These are phyloP conservation scores for Vespertilio murinus DNA, from an alignment of 2,797 vertebrate species.

Conservation along the genomic window DNA sequence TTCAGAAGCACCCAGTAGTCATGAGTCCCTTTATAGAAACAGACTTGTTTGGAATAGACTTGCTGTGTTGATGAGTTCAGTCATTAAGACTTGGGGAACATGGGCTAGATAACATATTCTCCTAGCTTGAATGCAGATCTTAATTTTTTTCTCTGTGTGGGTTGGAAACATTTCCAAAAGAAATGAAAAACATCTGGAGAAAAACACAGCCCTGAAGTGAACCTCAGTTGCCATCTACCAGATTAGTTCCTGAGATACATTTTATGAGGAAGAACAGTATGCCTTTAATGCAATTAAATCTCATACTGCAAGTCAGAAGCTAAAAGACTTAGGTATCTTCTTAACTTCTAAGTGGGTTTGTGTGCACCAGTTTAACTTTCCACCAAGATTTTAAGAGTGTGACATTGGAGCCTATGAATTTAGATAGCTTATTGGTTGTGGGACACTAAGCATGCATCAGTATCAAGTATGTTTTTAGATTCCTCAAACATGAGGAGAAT, in stretches of 20 bases:
- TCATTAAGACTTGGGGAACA: conserved; percentile 45
- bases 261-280: conserved; percentile 78
- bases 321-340: conserved; percentile 78
- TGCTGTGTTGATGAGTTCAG: conserved; percentile 69
- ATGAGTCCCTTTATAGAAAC: not conserved
- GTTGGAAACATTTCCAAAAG: conserved; percentile 43
- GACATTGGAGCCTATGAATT: conserved; percentile 88
- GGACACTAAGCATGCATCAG: conserved; percentile 84
- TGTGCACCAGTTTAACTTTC: conserved; percentile 84
- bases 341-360: conserved; percentile 79
- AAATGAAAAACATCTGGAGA: conserved; percentile 63
- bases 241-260: conserved; percentile 65
- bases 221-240: conserved; percentile 59
- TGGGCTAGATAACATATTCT: conserved; percentile 56
- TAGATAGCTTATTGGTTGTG: conserved; percentile 90
- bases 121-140: conserved; percentile 28
- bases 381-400: conserved; percentile 84
- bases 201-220: conserved; percentile 40
- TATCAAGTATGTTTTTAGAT: conserved; percentile 84
- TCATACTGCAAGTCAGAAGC: conserved; percentile 67
- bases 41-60: conserved; percentile 19
- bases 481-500: conserved; percentile 83
- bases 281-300: conserved; percentile 75
- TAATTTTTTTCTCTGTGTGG: conserved; percentile 37
- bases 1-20: not conserved